A percentile compares a stretch with the other conserved stretches of the same genome.
phyloP scores from a whole-genome alignment of 2,113 vertebrate species.

The Mixornis gularis region DNA sequence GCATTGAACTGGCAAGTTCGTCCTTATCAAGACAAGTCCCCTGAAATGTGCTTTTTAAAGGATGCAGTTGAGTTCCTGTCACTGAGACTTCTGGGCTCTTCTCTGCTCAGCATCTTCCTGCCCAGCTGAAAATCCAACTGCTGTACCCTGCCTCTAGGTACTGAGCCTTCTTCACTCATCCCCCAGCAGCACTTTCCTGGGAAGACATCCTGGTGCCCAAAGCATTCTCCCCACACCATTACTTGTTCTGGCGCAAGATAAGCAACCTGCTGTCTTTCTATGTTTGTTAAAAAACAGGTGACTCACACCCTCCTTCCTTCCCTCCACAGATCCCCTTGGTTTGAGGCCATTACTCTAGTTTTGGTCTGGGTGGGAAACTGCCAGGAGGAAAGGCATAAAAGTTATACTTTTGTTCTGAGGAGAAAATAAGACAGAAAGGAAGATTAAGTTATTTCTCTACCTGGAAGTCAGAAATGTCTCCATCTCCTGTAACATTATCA shows the following conservation, averaged over 20 bases:
- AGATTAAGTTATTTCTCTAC: neutral
- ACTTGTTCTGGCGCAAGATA: neutral
- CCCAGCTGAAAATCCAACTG: neutral
- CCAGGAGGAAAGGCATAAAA: neutral
- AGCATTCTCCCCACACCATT: neutral
- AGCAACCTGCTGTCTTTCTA: neutral
- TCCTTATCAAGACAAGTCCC: neutral
- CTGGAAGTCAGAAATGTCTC: neutral
- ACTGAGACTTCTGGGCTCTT: neutral
- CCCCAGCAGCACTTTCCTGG: neutral
- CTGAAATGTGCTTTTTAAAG: neutral
- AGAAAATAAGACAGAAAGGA: neutral
- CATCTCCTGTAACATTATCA: neutral
- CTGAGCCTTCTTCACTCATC: neutral
- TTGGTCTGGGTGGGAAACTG: neutral
- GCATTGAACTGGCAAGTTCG: neutral
- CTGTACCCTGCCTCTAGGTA: neutral
- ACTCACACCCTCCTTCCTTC: neutral
- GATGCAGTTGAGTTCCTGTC: neutral
- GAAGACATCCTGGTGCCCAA: neutral
- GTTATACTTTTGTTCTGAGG: neutral
- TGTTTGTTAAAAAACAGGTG: neutral
- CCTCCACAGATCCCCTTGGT: neutral
- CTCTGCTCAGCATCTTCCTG: neutral
- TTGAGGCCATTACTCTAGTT: neutral